phyloP scores from a whole-genome alignment of 2,797 vertebrate species.

The Pteropus rufus region DNA sequence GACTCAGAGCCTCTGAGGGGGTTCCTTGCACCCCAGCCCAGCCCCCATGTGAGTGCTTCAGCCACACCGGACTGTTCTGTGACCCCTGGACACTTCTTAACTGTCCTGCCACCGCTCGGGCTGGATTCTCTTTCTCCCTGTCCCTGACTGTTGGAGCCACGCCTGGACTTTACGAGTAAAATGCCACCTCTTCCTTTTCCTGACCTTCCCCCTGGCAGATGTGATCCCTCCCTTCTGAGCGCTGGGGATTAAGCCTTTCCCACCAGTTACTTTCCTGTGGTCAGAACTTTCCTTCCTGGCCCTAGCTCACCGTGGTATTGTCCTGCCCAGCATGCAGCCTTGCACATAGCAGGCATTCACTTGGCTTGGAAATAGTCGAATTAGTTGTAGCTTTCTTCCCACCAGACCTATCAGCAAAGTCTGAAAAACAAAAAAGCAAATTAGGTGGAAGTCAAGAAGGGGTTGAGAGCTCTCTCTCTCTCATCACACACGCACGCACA shows the following conservation, averaged over 20 bases:
- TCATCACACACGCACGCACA: background rate
- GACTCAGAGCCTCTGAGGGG: background rate
- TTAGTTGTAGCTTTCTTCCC: background rate
- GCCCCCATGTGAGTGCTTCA: background rate
- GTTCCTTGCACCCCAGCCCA: too few species aligned
- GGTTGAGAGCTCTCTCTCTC: background rate
- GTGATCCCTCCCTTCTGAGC: background rate
- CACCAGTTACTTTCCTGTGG: background rate
- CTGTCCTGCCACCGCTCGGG: background rate
- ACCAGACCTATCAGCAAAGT: background rate
- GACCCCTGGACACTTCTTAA: background rate
- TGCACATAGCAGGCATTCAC: background rate
- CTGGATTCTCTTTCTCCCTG: background rate
- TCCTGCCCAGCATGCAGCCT: background rate
- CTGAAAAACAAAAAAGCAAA: slow-evolving; percentile 17
- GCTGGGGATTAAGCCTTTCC: background rate
- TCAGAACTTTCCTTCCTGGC: background rate
- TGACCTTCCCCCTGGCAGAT: background rate
- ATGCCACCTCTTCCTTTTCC: background rate
- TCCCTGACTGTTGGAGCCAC: background rate
- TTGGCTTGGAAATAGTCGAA: background rate
- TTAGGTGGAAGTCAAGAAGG: background rate
- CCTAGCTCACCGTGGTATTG: background rate
- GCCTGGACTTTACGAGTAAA: background rate
- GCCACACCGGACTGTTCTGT: background rate